A percentile compares a stretch with the other conserved stretches of the same genome.
phyloP scores from a whole-genome alignment of 2,888 invertebrate species.

The Chamaedrilus cognettii region DNA sequence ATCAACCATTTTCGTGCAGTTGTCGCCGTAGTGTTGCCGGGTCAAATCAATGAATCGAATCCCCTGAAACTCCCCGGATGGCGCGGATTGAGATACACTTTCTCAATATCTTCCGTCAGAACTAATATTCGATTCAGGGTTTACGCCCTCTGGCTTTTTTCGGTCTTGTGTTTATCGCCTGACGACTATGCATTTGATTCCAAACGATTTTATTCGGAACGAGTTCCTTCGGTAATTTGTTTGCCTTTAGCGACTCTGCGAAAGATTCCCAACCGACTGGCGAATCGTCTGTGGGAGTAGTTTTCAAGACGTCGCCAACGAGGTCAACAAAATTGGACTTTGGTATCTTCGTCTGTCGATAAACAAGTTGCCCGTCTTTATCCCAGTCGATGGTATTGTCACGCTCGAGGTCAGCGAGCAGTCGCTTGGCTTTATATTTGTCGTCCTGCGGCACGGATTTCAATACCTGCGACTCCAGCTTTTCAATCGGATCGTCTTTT shows the following conservation, averaged over 20 bases:
- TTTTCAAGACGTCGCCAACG: neutral
- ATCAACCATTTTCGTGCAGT: too few species aligned
- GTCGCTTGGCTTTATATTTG: neutral
- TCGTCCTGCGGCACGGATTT: neutral
- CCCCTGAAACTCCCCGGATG: neutral
- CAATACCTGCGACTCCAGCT: neutral
- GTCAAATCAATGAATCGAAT: too few species aligned
- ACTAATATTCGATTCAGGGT: neutral
- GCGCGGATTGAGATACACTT: neutral
- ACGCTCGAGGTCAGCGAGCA: neutral
- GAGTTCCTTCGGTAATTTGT: neutral
- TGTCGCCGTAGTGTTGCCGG: too few species aligned
- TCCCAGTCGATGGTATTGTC: neutral
- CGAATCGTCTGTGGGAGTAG: neutral
- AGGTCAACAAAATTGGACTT: neutral
- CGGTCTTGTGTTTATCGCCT: neutral
- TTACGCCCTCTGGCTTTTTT: neutral
- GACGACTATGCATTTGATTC: neutral
- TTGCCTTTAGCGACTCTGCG: neutral
- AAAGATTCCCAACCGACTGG: neutral
- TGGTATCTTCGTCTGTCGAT: neutral
- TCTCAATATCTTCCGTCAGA: neutral
- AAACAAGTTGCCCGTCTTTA: neutral
- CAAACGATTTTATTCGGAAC: too few species aligned
- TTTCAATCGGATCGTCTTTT: neutral